phyloP scores from a whole-genome alignment of 2,797 vertebrate genomes.

The Pagetopsis macropterus region DNA sequence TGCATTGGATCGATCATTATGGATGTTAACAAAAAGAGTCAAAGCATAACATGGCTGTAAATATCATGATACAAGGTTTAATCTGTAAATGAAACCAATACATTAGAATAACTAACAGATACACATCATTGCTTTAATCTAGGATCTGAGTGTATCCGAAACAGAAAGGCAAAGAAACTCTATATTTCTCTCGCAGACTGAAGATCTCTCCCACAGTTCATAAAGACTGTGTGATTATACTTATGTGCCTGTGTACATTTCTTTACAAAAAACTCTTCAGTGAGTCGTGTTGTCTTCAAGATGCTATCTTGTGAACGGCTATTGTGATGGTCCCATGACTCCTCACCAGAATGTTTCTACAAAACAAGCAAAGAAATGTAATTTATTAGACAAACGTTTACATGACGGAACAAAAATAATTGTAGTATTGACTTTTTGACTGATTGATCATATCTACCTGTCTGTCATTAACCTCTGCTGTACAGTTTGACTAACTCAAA shows the following conservation, averaged over 20 bases:
- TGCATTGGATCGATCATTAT: constrained; percentile 5
- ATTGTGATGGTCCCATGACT: constrained; percentile 93
- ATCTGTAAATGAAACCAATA: constrained; percentile 18
- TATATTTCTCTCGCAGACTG: constrained; percentile 3
- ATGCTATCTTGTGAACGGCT: constrained; percentile 94
- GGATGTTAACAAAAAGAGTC: not conserved
- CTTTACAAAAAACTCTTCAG: constrained; percentile 34
- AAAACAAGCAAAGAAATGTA: constrained; percentile 51
- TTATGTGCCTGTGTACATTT: constrained; percentile 20
- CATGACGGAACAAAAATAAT: not conserved
- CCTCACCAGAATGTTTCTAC: constrained; percentile 94
- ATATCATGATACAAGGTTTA: not conserved
- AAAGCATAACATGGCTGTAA: not conserved
- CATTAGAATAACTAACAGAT: constrained; percentile 9
- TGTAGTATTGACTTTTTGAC: not conserved
- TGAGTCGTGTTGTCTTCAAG: constrained; percentile 74
- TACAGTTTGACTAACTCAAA: not conserved
- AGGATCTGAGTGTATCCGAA: constrained; percentile 5
- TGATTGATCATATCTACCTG: not conserved
- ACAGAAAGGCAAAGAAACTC: constrained; percentile 19
- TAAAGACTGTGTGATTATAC: not conserved
- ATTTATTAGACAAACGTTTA: constrained; percentile 9
- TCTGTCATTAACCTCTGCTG: not conserved
- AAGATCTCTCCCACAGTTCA: not conserved
- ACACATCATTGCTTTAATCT: constrained; percentile 1